These are phyloP conservation scores for Bellardia bayeri DNA, from an alignment of 2,888 invertebrate genomes.

Conservation along the genomic window DNA sequence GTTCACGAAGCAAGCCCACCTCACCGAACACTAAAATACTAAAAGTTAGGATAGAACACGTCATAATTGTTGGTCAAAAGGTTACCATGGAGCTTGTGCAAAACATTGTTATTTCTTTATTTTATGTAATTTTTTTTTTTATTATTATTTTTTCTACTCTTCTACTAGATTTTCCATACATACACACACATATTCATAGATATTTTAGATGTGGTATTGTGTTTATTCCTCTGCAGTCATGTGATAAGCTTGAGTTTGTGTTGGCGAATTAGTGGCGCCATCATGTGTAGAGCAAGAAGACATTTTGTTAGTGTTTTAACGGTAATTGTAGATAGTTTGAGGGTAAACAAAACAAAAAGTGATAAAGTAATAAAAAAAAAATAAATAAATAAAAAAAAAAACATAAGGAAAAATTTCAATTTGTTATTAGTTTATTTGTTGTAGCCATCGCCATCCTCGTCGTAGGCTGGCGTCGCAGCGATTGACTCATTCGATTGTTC, in stretches of 20 bases:
- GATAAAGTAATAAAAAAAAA: neutral
- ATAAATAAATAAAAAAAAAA: neutral
- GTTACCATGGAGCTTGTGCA: conserved; percentile 72
- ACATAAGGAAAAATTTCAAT: neutral
- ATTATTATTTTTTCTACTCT: conserved; percentile 35
- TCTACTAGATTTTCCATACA: neutral
- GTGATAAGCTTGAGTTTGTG: conserved; percentile 37
- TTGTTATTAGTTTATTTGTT: conserved; percentile 65
- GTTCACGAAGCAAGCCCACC: conserved; percentile 20
- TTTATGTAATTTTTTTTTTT: conserved; percentile 30
- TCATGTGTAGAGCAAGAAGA: conserved; percentile 25
- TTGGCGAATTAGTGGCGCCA: conserved; percentile 62
- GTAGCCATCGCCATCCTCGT: conserved; percentile 5
- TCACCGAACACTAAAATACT: neutral
- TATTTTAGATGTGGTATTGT: neutral
- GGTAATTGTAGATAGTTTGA: conserved; percentile 16
- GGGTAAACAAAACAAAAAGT: neutral
- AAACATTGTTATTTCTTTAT: conserved; percentile 60
- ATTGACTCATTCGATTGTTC: conserved; percentile 61
- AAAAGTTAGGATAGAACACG: conserved; percentile 51
- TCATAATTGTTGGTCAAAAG: conserved; percentile 56
- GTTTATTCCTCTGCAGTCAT: neutral
- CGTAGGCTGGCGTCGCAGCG: conserved; percentile 6
- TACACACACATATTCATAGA: neutral
- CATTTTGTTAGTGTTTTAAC: conserved; percentile 28